Evolutionary conservation across 2,888 invertebrate genomes (phyloP).

Genomic region (Platycnemis pennipes): DNA sequence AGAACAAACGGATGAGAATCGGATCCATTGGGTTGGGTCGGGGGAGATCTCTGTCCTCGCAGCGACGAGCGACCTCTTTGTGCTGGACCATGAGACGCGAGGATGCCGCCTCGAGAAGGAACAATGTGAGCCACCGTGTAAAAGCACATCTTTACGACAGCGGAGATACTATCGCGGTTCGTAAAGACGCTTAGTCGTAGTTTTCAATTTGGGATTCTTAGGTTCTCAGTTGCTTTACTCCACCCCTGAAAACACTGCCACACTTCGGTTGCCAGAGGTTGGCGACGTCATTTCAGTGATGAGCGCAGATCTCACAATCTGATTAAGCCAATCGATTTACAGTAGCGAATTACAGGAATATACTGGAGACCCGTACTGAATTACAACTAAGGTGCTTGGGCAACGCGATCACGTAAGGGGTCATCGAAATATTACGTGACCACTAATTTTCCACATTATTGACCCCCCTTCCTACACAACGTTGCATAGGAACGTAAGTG

Average conservation of each 20-base stretch:
- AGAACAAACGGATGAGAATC: slow-evolving; percentile 39
- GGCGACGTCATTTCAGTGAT: background rate
- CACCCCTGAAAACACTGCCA: too few species aligned
- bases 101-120: background rate
- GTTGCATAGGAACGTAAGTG: too few species aligned
- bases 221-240: background rate
- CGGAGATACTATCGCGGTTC: background rate
- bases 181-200: background rate
- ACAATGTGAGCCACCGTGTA: background rate
- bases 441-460: too few species aligned
- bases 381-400: too few species aligned
- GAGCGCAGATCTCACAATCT: too few species aligned
- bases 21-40: background rate
- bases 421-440: too few species aligned
- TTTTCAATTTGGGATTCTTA: background rate
- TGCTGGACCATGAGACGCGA: background rate
- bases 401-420: too few species aligned
- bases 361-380: too few species aligned
- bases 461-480: too few species aligned
- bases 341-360: too few species aligned
- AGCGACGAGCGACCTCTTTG: background rate
- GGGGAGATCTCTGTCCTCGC: background rate
- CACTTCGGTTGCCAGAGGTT: background rate
- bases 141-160: background rate
- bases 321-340: too few species aligned